Percentiles rank a stretch among this genome's conserved stretches.
phyloP scores from a whole-genome alignment of 2,113 vertebrate species.

The Zosterops borbonicus region DNA sequence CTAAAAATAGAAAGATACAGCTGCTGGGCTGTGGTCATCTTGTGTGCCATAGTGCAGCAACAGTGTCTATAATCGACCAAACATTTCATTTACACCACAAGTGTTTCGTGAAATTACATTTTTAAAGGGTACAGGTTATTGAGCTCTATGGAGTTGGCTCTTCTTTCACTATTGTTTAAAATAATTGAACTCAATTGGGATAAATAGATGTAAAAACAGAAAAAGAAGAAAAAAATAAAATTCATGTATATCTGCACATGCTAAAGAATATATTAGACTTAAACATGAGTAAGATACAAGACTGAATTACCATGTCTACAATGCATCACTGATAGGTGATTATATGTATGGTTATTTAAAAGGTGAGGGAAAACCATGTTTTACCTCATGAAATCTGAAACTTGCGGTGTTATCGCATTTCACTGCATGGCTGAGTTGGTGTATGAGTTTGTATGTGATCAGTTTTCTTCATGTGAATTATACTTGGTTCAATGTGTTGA shows the following conservation, averaged over 20 bases:
- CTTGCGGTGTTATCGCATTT: background rate
- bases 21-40: background rate
- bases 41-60: background rate
- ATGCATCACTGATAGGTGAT: background rate
- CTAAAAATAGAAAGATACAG: background rate
- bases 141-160: background rate
- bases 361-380: background rate
- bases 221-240: background rate
- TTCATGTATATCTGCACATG: background rate
- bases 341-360: background rate
- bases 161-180: background rate
- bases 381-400: background rate
- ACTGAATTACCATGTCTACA: background rate
- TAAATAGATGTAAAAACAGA: background rate
- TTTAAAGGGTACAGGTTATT: background rate
- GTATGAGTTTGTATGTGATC: background rate
- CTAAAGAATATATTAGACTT: background rate
- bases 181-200: background rate
- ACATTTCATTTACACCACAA: background rate
- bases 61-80: background rate
- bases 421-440: background rate
- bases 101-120: background rate
- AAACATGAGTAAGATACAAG: background rate
- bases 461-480: background rate
- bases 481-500: background rate